These are phyloP conservation scores for Petromus typicus DNA, from an alignment of 2,113 vertebrate genomes.

Conservation along the genomic window DNA sequence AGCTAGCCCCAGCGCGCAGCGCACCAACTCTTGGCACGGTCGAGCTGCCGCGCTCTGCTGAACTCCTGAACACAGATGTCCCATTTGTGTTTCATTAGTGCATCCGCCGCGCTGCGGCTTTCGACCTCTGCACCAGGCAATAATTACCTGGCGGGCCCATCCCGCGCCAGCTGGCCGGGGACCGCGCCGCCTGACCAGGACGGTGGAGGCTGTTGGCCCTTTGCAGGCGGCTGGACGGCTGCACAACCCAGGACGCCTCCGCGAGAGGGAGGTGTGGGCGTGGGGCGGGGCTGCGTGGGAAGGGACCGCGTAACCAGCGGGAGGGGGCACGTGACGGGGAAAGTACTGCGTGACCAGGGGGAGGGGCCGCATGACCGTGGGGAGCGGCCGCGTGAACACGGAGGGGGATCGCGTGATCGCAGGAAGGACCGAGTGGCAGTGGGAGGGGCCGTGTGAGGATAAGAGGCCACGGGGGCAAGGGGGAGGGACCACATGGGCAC, in stretches of 20 bases:
- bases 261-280: constrained; percentile 10
- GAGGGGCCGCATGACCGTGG: not conserved
- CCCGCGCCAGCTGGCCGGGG: constrained; percentile 90
- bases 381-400: not conserved
- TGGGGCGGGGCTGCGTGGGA: too few species aligned
- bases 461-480: too few species aligned
- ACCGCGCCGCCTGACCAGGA: constrained; percentile 88
- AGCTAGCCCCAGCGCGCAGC: constrained; percentile 3
- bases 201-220: constrained; percentile 88
- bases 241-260: constrained; percentile 81
- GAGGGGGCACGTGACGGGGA: not conserved
- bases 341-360: too few species aligned
- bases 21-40: constrained; percentile 84
- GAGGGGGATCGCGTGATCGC: constrained; percentile 24
- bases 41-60: constrained; percentile 84
- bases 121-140: constrained; percentile 89
- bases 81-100: constrained; percentile 91
- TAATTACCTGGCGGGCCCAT: constrained; percentile 91
- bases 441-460: too few species aligned
- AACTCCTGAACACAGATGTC: constrained; percentile 91
- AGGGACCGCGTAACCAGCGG: not conserved
- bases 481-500: too few species aligned
- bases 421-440: too few species aligned
- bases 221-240: constrained; percentile 89
- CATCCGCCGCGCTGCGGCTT: constrained; percentile 86